A percentile compares a stretch with the other conserved stretches of the same genome.
Evolutionary conservation across 2,888 invertebrate species (phyloP).

Genomic region (Caenorhabditis sp.): DNA sequence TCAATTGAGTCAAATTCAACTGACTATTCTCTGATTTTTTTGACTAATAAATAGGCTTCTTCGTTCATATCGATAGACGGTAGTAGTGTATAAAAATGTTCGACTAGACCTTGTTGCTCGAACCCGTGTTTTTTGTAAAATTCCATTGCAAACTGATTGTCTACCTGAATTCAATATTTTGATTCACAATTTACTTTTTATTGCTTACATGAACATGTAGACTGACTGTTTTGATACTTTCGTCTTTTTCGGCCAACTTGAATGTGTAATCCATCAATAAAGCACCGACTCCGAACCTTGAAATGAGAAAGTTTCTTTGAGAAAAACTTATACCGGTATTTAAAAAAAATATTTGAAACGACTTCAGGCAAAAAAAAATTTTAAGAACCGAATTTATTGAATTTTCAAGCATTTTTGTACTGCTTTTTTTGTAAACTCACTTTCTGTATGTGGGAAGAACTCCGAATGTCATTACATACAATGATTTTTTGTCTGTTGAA

Average conservation of each 20-base stretch:
- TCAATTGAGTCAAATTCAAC: background rate
- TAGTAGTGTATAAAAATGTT: conserved; percentile 98
- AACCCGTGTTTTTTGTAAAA: conserved; percentile 99
- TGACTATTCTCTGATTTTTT: conserved; percentile 74
- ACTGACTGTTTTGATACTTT: conserved; percentile 95
- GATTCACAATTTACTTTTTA: background rate
- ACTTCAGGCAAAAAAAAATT: too few species aligned
- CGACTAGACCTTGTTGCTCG: conserved; percentile 81
- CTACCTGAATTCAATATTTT: conserved; percentile 74
- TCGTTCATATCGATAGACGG: conserved; percentile 75
- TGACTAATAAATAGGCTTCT: conserved; percentile 87
- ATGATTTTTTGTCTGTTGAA: conserved; percentile 73
- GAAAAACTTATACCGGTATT: conserved; percentile 19
- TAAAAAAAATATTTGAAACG: background rate
- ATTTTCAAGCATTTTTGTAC: conserved; percentile 31
- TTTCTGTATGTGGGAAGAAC: conserved; percentile 95
- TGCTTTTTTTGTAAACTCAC: conserved; percentile 64
- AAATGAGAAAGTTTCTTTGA: conserved; percentile 17
- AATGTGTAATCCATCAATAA: conserved; percentile 97
- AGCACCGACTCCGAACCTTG: conserved; percentile 73
- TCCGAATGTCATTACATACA: conserved; percentile 99
- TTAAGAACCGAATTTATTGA: too few species aligned
- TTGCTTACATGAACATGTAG: conserved; percentile 76
- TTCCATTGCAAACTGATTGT: conserved; percentile 95
- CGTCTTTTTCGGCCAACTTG: conserved; percentile 90